Evolutionary conservation across 2,888 invertebrate species (phyloP), one percentile per base, ranked within the genome.

Genomic region (Congeria kusceri): DNA sequence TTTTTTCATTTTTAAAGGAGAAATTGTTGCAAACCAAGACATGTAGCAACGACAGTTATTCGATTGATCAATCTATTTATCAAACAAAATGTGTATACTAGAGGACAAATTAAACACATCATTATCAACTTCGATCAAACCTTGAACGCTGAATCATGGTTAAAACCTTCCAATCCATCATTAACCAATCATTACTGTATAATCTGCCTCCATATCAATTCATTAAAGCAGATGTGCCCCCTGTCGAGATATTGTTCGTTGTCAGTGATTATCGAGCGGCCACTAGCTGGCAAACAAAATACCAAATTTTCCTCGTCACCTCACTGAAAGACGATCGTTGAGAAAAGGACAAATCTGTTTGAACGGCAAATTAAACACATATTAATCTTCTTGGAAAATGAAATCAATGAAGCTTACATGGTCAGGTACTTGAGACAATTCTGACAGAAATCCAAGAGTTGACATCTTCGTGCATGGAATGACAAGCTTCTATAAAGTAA

Each of bases 151-250:
- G 74, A 75, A 76, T 72, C 67, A 53, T 72, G 80, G 76, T 68
- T 53, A 53, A 53, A 53, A 53, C 53, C 53, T 53, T 20, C 53
- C 72, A 80, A 76, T 65, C 82, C 53, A 64, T 75, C 78, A 78
- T 82, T 78, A 78, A 78, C 82, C 82, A 82, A 82, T 78, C 82
- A 82, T 82, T 82, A 78, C 73, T 32, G 62, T 76, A 73, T 75
- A 75, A 81, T 77, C 70, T 75, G 67, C 66, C 61, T 47, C 67
- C 47, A 70, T 70, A 67, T 74, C 66, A 66, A 72, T 77, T 77
- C 73, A 77, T 76, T 68, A 68, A 72, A 65, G 68, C 76, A 76
- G 76, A 72, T 80, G 76, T 64, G 59, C 47, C 25, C 32, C 80
- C 64, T 44, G 65, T 29, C 28, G 64, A 39, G 76, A 61, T 64